Percentiles rank a stretch among this genome's conserved stretches.
phyloP scores from a whole-genome alignment of 2,113 vertebrate species.

The Malurus alboscapulatus region DNA sequence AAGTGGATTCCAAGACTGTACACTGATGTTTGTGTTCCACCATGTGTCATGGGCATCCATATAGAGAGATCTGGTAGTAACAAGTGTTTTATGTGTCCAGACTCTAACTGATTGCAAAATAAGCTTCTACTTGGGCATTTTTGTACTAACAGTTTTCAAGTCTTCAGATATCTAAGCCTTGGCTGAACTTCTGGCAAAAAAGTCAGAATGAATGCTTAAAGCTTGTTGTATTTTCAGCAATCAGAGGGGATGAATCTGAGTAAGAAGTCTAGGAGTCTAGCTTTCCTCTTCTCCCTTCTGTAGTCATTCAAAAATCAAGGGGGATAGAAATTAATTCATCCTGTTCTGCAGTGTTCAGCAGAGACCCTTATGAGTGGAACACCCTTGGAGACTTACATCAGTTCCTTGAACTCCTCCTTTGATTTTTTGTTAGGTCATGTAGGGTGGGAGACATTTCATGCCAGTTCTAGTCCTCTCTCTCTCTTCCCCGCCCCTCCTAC shows the following conservation, averaged over 20 bases:
- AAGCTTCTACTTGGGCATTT: background rate
- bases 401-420: background rate
- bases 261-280: background rate
- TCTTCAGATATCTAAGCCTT: background rate
- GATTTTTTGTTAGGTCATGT: background rate
- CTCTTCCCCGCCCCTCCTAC: too few relatives aligned
- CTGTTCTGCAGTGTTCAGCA: background rate
- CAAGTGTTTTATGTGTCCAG: background rate
- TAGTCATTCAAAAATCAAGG: background rate
- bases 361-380: background rate
- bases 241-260: background rate
- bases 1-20: background rate
- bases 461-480: background rate
- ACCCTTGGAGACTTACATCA: background rate
- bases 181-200: background rate
- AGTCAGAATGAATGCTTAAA: background rate
- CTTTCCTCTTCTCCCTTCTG: background rate
- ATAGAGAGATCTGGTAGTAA: background rate
- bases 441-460: background rate
- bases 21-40: background rate
- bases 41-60: background rate
- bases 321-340: background rate
- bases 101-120: background rate
- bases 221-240: background rate
- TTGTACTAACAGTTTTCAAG: background rate